Conservation (phyloP, 2,888 invertebrate species). For the Hipparchia sbordonii region DNA sequence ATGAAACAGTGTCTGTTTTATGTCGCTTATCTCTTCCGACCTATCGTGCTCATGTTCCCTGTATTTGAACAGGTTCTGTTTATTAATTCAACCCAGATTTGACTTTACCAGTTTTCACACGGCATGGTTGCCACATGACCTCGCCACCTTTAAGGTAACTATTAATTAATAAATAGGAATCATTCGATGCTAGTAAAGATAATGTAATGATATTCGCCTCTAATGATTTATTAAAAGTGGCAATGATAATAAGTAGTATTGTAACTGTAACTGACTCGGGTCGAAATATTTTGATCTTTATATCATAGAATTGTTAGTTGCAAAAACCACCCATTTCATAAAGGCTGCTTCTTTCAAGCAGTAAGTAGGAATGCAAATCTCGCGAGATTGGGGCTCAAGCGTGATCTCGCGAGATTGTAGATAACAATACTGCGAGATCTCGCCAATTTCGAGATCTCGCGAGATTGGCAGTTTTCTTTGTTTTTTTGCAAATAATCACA, state of each 20-base stretch:
- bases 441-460: too few relatives aligned
- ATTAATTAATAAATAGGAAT: background rate
- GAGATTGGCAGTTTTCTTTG: too few relatives aligned
- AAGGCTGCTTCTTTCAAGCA: background rate
- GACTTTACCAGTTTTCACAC: background rate
- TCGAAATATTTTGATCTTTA: too few relatives aligned
- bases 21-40: constrained; percentile 6
- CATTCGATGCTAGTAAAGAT: background rate
- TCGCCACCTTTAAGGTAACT: background rate
- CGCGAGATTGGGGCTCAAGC: too few relatives aligned
- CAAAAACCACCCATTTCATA: too few relatives aligned
- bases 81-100: constrained; percentile 4
- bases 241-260: background rate
- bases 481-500: too few relatives aligned
- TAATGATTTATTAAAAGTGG: background rate
- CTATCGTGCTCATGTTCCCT: background rate
- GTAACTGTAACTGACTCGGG: background rate
- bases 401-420: too few relatives aligned
- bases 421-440: too few relatives aligned
- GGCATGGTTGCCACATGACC: background rate
- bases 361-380: too few relatives aligned
- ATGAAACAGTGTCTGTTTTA: constrained; percentile 3
- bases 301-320: too few relatives aligned
- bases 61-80: background rate
- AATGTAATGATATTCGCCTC: background rate